A percentile compares a stretch with the other conserved stretches of the same genome.
Conservation (phyloP, 2,888 invertebrate species). For the Chrysina gloriosa region DNA sequence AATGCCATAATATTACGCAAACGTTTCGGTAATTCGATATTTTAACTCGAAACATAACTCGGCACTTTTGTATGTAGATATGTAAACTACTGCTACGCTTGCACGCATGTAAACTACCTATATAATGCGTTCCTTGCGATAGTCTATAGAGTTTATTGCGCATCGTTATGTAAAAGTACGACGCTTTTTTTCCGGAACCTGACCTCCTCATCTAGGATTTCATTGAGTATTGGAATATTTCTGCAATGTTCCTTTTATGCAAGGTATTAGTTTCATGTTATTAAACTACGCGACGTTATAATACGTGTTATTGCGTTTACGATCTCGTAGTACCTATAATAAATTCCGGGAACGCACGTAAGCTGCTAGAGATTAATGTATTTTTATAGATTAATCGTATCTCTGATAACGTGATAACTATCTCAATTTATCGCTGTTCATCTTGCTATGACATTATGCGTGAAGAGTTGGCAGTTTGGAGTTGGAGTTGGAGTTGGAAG, state of each 20-base stretch:
- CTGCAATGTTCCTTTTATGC: not conserved
- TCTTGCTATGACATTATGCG: not conserved
- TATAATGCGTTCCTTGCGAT: not conserved
- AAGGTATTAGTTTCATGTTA: not conserved
- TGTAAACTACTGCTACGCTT: not conserved
- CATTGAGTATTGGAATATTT: slow-evolving; percentile 8
- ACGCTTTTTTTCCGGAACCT: slow-evolving; percentile 12
- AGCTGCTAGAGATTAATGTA: not conserved
- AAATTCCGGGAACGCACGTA: not conserved
- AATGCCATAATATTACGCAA: slow-evolving; percentile 16
- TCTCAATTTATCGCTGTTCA: not conserved
- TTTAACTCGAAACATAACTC: not conserved
- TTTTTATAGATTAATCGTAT: not conserved
- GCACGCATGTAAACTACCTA: not conserved
- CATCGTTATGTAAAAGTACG: slow-evolving; percentile 22
- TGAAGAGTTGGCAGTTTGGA: no score
- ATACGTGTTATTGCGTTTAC: not conserved
- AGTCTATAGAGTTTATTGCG: not conserved
- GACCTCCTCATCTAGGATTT: slow-evolving; percentile 1
- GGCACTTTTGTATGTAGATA: not conserved
- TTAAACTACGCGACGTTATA: not conserved
- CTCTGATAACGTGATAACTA: not conserved
- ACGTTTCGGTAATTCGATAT: slow-evolving; percentile 1
- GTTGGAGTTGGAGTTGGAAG: no score
- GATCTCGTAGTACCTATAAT: no score